Evolutionary conservation across 2,113 vertebrate genomes (phyloP).

Genomic region (Crypturellus undulatus): DNA sequence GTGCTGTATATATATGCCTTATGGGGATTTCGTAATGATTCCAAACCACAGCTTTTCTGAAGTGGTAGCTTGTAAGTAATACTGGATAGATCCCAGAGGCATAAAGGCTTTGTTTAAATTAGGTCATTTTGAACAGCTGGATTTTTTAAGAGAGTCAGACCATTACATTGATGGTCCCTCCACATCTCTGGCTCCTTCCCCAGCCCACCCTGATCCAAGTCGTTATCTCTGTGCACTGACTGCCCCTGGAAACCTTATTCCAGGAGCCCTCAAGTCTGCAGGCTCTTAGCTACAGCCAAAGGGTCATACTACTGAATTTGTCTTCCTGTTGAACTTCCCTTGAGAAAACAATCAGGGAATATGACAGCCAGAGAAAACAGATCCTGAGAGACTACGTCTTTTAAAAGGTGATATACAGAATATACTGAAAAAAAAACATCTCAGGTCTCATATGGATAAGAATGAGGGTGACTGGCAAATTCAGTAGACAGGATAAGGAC

Average conservation of each 20-base stretch:
- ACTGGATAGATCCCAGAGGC: not conserved
- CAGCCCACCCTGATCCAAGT: not conserved
- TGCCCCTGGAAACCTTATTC: not conserved
- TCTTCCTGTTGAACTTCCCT: not conserved
- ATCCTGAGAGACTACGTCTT: not conserved
- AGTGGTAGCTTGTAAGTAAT: not conserved
- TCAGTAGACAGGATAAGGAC: not conserved
- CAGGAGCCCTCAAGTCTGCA: not conserved
- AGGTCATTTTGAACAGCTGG: not conserved
- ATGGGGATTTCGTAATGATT: not conserved
- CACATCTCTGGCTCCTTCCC: not conserved
- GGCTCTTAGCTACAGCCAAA: not conserved
- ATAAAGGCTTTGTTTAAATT: not conserved
- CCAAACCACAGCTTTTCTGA: not conserved
- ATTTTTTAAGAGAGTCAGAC: not conserved
- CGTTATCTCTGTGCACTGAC: not conserved
- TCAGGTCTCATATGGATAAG: not conserved
- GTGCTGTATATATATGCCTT: not conserved
- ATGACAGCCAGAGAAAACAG: not conserved
- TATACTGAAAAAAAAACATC: not conserved
- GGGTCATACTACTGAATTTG: not conserved
- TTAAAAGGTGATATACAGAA: not conserved
- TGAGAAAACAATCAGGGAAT: not conserved
- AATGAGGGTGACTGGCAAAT: not conserved
- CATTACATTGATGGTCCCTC: not conserved